Conservation (phyloP, 2,797 vertebrate genomes). For the Pipistrellus pygmaeus region DNA sequence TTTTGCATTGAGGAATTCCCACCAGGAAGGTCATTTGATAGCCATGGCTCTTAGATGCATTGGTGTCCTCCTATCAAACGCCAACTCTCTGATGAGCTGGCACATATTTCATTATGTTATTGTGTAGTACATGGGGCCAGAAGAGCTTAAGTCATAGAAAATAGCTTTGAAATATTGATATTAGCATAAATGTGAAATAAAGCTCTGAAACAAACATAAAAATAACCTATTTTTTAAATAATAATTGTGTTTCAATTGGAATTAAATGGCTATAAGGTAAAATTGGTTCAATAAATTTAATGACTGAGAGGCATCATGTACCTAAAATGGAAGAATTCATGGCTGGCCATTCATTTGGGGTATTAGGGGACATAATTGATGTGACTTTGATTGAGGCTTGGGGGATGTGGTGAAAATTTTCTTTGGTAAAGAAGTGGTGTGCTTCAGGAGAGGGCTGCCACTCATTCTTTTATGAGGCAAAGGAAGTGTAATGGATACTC, state of each 20-base stretch:
- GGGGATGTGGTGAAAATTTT: not conserved
- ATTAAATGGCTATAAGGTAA: conserved; percentile 31
- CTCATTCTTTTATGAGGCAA: not conserved
- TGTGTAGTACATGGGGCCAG: not conserved
- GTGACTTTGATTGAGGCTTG: not conserved
- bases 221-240: conserved; percentile 7
- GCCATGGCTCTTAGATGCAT: not conserved
- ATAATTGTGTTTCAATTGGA: not conserved
- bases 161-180: conserved; percentile 44
- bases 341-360: not conserved
- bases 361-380: not conserved
- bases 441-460: not conserved
- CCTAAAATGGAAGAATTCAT: not conserved
- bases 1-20: not conserved
- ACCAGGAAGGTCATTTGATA: not conserved
- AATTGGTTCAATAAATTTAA: not conserved
- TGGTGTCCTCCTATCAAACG: not conserved
- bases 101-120: conserved; percentile 9
- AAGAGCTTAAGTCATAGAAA: conserved; percentile 16
- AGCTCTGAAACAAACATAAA: conserved; percentile 34
- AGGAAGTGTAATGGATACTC: not conserved
- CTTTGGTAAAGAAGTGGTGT: not conserved
- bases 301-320: not conserved
- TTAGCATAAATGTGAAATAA: conserved; percentile 44
- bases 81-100: conserved; percentile 26